Evolutionary conservation across 2,113 vertebrate genomes (phyloP), one percentile per base, ranked within the genome.

Genomic region (Pao palembangensis): DNA sequence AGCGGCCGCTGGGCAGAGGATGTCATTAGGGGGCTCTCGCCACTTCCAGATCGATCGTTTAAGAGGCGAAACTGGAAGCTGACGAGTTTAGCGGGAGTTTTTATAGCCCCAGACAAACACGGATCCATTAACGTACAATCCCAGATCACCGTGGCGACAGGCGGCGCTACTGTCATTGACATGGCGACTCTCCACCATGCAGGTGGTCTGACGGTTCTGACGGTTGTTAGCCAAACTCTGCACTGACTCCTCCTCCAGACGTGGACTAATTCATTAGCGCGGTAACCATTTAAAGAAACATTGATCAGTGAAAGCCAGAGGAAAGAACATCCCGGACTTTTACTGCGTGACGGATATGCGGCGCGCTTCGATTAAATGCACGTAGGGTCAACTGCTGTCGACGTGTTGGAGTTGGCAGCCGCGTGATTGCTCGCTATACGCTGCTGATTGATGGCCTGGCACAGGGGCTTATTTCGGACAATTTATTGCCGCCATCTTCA

Each of bases 401-500:
- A 11, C 65, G 55, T 61, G 48, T 42, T 55, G 54, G 34, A 57
- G 25, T 19, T 70, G 71, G 65, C 67, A 72, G 68, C 75, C 52
- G 20, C 65, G 54, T 16, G 5, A 62, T 47, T 55, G 49, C 60
- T 65, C 51, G 43, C 14, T 20, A 49, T 55, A 75, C 51, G 70
- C 57, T 7, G 0, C 31, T 70, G 71, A 77, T 75, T 58, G 60
- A 59, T 67, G 51, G 76, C 54, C 65, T 48, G 28, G 57, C 51
- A 51, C 56, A 50, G 43, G 15, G 43, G 69, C 60, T 67, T 70
- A 78, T 71, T 65, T 60, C 49, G 1, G 55, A 55, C 64, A 68
- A 75, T 81, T 68, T 66, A 68, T 75, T 70, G 51, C 58, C 44
- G 47, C 63, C 59, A 50, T 66, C 62, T 61, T 64, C 65, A 64